Evolutionary conservation across 2,113 vertebrate genomes (phyloP).

Genomic region (Accipiter virgatus): DNA sequence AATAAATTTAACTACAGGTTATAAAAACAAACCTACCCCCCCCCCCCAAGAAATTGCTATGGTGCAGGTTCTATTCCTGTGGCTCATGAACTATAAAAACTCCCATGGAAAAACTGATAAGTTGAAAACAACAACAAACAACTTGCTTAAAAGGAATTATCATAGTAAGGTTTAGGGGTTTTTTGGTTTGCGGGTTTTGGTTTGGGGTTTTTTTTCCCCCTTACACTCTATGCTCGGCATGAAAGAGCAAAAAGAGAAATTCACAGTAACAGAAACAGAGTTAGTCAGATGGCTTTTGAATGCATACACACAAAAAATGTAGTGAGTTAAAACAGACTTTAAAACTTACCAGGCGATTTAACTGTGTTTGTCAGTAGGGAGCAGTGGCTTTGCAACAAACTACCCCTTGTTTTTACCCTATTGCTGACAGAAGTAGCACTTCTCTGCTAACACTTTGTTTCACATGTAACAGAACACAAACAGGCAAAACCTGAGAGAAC

Average conservation of each 20-base stretch:
- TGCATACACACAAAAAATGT: neutral
- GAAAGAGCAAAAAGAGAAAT: neutral
- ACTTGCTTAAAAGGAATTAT: neutral
- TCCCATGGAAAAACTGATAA: neutral
- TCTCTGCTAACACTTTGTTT: neutral
- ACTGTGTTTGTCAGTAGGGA: neutral
- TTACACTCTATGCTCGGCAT: neutral
- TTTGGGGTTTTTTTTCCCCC: neutral
- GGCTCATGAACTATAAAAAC: neutral
- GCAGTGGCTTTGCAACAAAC: neutral
- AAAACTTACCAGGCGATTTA: neutral
- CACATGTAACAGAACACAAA: neutral
- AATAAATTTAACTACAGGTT: neutral
- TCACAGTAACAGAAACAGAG: neutral
- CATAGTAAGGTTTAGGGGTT: too few relatives aligned
- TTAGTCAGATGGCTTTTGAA: neutral
- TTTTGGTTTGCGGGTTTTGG: fast-evolving
- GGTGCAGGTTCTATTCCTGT: neutral
- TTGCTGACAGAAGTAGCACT: neutral
- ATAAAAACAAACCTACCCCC: neutral
- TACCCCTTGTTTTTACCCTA: neutral
- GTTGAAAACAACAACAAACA: neutral
- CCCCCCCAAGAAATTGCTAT: fast-evolving
- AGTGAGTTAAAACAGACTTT: neutral
- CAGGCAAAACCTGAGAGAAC: neutral